Percentiles rank a stretch among this genome's conserved stretches.
These are phyloP conservation scores for Willisornis vidua DNA, from an alignment of 2,113 vertebrate species.

Conservation along the genomic window DNA sequence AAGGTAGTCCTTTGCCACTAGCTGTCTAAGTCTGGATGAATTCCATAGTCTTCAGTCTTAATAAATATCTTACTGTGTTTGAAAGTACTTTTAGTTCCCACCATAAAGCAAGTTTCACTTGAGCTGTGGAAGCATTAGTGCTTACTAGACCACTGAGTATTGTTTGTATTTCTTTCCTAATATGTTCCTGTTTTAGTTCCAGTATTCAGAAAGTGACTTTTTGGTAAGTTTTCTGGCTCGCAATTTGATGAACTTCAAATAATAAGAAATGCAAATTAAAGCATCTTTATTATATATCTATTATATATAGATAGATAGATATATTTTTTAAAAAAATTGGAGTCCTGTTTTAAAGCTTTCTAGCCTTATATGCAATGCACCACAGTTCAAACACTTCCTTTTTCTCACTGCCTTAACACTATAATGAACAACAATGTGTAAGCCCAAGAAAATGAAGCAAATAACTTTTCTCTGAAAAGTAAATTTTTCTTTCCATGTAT, in stretches of 20 bases:
- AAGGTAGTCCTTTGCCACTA: neutral
- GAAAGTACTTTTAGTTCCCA: neutral
- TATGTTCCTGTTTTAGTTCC: neutral
- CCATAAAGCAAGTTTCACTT: neutral
- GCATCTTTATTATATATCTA: neutral
- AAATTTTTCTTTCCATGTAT: neutral
- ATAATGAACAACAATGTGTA: neutral
- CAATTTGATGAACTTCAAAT: neutral
- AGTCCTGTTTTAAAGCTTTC: neutral
- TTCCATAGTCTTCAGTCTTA: neutral
- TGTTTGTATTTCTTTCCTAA: neutral
- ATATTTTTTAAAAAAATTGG: accelerated
- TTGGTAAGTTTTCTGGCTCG: neutral
- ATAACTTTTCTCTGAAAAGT: neutral
- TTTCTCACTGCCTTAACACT: neutral
- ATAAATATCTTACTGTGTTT: neutral
- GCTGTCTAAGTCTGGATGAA: neutral
- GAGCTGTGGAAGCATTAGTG: neutral
- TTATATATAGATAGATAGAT: too few relatives aligned
- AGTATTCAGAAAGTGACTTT: neutral
- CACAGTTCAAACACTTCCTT: neutral
- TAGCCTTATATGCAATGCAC: neutral
- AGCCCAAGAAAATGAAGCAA: neutral
- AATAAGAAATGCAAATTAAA: neutral
- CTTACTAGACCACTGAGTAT: neutral